Evolutionary conservation across 2,888 invertebrate species (phyloP), one percentile per base, ranked within the genome.

Genomic region (Caenorhabditis doughertyi): DNA sequence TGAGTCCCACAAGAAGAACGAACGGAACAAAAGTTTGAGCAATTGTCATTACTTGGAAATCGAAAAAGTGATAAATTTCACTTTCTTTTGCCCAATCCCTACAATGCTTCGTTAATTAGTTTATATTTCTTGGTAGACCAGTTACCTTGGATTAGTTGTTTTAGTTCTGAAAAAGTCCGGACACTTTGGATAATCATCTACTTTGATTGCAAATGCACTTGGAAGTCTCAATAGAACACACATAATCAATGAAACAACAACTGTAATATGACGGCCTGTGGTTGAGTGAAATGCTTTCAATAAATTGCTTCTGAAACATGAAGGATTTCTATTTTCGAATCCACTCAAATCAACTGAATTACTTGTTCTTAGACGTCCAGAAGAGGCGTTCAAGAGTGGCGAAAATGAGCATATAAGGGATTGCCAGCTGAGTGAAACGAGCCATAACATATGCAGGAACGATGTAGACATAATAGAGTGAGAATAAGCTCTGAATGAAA

Each of bases 371-470:
- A 21, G 74, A 79, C 82, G 88, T 89, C 91, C 91, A 91, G 42
- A 90, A 88, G 16, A 89, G 83, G 68, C 91, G 85, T 77, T 91
- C 91, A 47, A 91, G 79, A 25, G 91, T 91, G 25, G 91, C 91
- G 58, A 91, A 90, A 39, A 91, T 91, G 56, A 91, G 87, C 90
- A 91, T 90, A 77, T 91, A 91, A 3, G 91, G 91, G 29, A 91
- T 91, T 39, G 89, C 89, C 25, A 91, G 77, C 83, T 88, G 88
- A 23, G 87, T 87, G 64, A 88, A 83, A 64, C 83, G 65, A n/a
- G 85, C 81, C 44, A 84, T 64, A 9, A 88, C 88, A 67, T 85
- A 91, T 1, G 89, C 89, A n/a, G 91, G 91, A 53, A 91, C 87
- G 56, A 90, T 88, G 84, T 91, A 91, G 44, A 87, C 29, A 84